Evolutionary conservation across 2,888 invertebrate species (phyloP).

Genomic region (Meloe dianella): DNA sequence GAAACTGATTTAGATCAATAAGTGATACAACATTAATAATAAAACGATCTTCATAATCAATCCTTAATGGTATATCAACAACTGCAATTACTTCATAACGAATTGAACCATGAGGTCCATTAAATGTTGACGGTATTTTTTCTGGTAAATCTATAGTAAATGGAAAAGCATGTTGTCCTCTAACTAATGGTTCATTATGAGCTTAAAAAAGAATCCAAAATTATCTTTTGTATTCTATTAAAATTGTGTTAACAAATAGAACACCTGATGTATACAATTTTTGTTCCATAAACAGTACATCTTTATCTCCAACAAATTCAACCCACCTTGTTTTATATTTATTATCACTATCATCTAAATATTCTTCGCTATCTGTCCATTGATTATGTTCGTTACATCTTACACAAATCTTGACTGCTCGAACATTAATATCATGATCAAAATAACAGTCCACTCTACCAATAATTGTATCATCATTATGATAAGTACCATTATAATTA

Average conservation of each 20-base stretch:
- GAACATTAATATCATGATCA: conserved; percentile 18
- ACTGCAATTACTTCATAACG: conserved; percentile 44
- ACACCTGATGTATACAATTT: conserved; percentile 47
- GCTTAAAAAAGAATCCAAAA: neutral
- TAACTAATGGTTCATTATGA: conserved; percentile 33
- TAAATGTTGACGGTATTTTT: conserved; percentile 47
- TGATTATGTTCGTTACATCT: conserved; percentile 45
- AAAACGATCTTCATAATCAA: conserved; percentile 47
- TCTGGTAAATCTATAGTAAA: conserved; percentile 45
- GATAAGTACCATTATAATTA: conserved; percentile 23
- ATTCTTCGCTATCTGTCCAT: conserved; percentile 44
- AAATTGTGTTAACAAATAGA: conserved; percentile 7
- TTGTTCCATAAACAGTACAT: conserved; percentile 41
- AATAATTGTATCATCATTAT: conserved; percentile 21
- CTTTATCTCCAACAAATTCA: conserved; percentile 44
- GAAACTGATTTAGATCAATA: conserved; percentile 43
- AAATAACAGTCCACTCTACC: conserved; percentile 26
- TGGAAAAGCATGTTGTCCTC: conserved; percentile 50
- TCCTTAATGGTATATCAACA: conserved; percentile 50
- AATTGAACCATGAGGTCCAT: conserved; percentile 44
- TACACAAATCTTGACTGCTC: conserved; percentile 34
- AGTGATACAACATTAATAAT: conserved; percentile 46
- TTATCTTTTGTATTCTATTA: neutral
- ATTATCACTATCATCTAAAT: conserved; percentile 42
- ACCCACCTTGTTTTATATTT: conserved; percentile 42